Evolutionary conservation across 2,888 invertebrate species (phyloP).

Genomic region (Drosophila rubida): DNA sequence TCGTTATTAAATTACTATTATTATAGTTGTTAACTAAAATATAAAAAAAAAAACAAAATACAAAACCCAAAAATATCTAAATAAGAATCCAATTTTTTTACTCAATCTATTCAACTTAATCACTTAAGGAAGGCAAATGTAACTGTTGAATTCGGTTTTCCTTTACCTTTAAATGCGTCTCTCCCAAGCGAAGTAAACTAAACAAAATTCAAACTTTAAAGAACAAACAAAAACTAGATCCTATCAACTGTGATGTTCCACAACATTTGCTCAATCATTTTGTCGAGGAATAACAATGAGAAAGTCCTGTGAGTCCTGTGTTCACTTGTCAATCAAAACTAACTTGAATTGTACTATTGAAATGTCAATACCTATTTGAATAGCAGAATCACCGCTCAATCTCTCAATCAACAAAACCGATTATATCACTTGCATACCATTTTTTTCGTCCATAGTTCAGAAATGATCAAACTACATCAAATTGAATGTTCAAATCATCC

Average conservation of each 20-base stretch:
- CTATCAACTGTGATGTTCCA: background rate
- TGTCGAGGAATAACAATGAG: constrained; percentile 22
- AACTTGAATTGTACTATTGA: constrained; percentile 11
- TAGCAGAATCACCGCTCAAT: constrained; percentile 51
- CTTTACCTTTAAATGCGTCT: constrained; percentile 23
- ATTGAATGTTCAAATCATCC: constrained; percentile 38
- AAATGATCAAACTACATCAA: constrained; percentile 30
- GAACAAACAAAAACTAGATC: background rate
- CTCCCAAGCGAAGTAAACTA: constrained; percentile 14
- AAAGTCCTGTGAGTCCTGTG: constrained; percentile 61
- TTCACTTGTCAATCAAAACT: constrained; percentile 25
- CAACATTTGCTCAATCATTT: background rate
- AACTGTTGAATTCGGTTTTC: constrained; percentile 11
- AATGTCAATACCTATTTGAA: constrained; percentile 11
- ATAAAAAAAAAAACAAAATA: too few relatives aligned
- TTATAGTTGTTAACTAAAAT: constrained; percentile 5
- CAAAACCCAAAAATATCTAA: background rate
- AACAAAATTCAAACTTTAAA: background rate
- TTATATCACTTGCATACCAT: constrained; percentile 47
- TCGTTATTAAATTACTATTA: constrained; percentile 19
- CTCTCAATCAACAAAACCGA: constrained; percentile 17
- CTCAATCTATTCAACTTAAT: constrained; percentile 2
- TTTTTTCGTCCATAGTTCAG: constrained; percentile 50
- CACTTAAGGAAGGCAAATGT: constrained; percentile 19
- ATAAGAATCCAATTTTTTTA: background rate